Evolutionary conservation across 2,797 vertebrate genomes (phyloP), one percentile per base, ranked within the genome.

Genomic region (Ceyx erithaca): DNA sequence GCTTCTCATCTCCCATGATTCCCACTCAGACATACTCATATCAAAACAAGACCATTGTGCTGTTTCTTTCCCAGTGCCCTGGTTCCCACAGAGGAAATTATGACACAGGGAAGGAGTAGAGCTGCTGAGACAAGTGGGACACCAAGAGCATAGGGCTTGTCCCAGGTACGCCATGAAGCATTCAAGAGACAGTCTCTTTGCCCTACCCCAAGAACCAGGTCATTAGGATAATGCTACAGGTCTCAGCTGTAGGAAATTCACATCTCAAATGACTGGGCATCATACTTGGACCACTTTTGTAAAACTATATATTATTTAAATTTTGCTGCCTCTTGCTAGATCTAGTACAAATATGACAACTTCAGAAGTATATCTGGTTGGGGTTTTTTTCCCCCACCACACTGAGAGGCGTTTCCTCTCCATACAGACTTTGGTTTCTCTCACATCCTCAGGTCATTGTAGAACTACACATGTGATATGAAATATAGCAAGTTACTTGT

Each of bases 81-180:
- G 1, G 0, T 58, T 80, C 49, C 37, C 51, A 61, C n/a, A 28
- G 33, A 80, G 14, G 14, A 55, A 89, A 54, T 28, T 10, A 5
- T 28, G 48, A 62, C 25, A 7, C 7, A 14, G 9, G 7, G 16
- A 75, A 89, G 33, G 20, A 33, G 9, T n/a, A 55, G 48, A 2
- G 13, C 59, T 84, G 20, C 14, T 0, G 0, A 66, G 71, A 69
- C 10, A 69, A 18, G 26, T 8, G 14, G 30, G 41, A 52, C 63
- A 63, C 14, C 15, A 64, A 31, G 15, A 61, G 20, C 0, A 0
- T 10, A 59, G 31, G 15, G 7, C 35, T 70, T 63, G 22, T 46
- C 19, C 31, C 40, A 45, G 7, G 20, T 45, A 49, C n/a, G 9
- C 45, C 40, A 37, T 12, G 48, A 87, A 85, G 25, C 26, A 52